Evolutionary conservation across 2,797 vertebrate species (phyloP), one percentile per base, ranked within the genome.

Genomic region (Spinus olivaceus): DNA sequence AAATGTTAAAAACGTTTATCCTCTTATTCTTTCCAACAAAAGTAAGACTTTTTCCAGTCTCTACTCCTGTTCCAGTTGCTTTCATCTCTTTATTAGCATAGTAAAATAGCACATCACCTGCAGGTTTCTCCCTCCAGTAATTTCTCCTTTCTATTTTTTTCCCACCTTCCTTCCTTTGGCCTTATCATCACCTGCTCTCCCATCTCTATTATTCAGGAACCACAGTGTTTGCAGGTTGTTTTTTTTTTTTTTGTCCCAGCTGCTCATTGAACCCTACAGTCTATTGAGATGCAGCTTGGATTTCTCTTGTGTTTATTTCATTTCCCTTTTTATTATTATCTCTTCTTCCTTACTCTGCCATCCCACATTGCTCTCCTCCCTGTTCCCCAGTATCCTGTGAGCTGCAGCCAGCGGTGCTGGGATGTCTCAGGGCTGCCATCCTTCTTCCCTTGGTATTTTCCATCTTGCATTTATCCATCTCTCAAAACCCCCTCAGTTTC

Each of bases 41-140:
- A 93, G 53, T 61, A 35, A 86, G 65, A 90, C 90, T 80, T 81
- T 66, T 91, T 81, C 95, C 93, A 86, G 89, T 79, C 83, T 86
- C 39, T 6, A 78, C 82, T 92, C 89, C 83, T 22, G 37, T 81
- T 86, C 76, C n/a, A 8, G 64, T 92, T 71, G 87, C 92, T 92
- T 92, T 95, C 81, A 96, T 94, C 93, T 96, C 44, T 51, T 92
- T 79, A 92, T 96, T 97, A 97, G 74, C 90, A 72, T 85, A 47
- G 54, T 71, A 89, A 84, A 87, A 82, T 32, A 89, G 84, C 88
- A 63, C 88, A 90, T 89, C 91, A 94, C 94, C 94, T 92, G 87
- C 91, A 76, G 86, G 49, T 92, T 93, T 91, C 90, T 90, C 88
- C 88, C 90, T 93, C 85, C 94, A 91, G 90, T 95, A 92, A 41